phyloP scores from a whole-genome alignment of 1,140 invertebrate species.

The Hirudo medicinalis region DNA sequence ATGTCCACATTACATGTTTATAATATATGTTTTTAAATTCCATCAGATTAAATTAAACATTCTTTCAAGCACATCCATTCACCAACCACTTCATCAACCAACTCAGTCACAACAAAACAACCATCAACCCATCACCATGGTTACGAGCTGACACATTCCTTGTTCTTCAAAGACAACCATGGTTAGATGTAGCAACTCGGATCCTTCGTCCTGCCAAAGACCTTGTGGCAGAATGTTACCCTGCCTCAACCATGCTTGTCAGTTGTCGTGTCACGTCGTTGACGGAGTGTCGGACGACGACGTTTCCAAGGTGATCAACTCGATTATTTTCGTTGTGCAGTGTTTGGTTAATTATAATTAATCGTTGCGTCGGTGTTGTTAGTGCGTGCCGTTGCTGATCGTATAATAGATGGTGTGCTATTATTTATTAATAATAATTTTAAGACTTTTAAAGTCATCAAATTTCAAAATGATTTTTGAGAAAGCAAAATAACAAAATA shows the following conservation, averaged over 20 bases:
- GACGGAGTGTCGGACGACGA: constrained; percentile 28
- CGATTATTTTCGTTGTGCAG: neutral
- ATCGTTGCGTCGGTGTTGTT: neutral
- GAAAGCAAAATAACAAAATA: neutral
- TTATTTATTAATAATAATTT: neutral
- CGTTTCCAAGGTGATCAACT: neutral
- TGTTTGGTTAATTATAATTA: neutral
- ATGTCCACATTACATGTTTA: too few relatives aligned
- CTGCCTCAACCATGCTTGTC: constrained; percentile 69
- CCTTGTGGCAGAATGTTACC: constrained; percentile 53
- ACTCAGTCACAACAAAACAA: too few relatives aligned
- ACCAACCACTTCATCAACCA: too few relatives aligned
- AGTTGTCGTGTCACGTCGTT: constrained; percentile 57
- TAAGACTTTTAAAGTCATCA: neutral
- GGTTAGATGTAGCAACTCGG: constrained; percentile 60
- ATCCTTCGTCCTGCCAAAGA: constrained; percentile 57
- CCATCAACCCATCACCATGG: too few relatives aligned
- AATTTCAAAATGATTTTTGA: neutral
- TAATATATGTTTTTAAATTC: too few relatives aligned
- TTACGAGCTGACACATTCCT: too few relatives aligned
- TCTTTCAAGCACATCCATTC: too few relatives aligned
- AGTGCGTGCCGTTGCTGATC: neutral
- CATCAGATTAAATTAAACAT: too few relatives aligned
- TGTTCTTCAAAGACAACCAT: constrained; percentile 42
- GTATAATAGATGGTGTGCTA: neutral